Evolutionary conservation across 2,888 invertebrate species (phyloP), one percentile per base, ranked within the genome.

Genomic region (Drosophila vallismaia): DNA sequence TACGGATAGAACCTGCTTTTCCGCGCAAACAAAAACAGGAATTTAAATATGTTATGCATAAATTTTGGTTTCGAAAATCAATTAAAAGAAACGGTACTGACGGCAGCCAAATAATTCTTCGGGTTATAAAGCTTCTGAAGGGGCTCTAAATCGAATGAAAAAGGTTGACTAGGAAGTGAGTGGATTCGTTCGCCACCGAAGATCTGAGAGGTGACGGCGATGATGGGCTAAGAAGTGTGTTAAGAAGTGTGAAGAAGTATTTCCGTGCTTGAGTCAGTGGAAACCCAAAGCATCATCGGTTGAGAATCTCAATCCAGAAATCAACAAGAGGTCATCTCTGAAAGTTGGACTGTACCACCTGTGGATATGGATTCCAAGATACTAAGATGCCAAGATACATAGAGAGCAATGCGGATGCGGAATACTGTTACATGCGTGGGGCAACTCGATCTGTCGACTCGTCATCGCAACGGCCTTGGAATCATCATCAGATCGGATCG

Each of bases 361-460:
- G 64, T 60, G 73, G 56, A 36, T 36, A n/a, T 63, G 14, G 6
- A 31, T 14, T 6, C 46, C 28, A 10, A 29, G 28, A 12, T 40
- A 19, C 19, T 1, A 19, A 19, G 14, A 12, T 40, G 2, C 19
- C 2, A 19, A 19, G 14, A 14, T 14, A 14, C 14, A 1, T 14
- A 14, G 14, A 14, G 28, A 42, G 48, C 14, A 40, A 63, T 40
- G 44, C 68, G 68, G 62, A 77, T 66, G 62, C 79, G 38, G 68
- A 56, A 69, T 67, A 70, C 74, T 71, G 77, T 77, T 71, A 74
- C 80, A 76, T 67, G 77, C 69, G 76, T 76, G 78, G 71, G 78
- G 53, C 55, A 52, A 42, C 54, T 42, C 14, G 44, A 48, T 60
- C n/a, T 60, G 1, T 54, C 46, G 33, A 50, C 52, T 51, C 49